These are phyloP conservation scores for Suillia variegata DNA, from an alignment of 2,888 invertebrate genomes.

Conservation along the genomic window DNA sequence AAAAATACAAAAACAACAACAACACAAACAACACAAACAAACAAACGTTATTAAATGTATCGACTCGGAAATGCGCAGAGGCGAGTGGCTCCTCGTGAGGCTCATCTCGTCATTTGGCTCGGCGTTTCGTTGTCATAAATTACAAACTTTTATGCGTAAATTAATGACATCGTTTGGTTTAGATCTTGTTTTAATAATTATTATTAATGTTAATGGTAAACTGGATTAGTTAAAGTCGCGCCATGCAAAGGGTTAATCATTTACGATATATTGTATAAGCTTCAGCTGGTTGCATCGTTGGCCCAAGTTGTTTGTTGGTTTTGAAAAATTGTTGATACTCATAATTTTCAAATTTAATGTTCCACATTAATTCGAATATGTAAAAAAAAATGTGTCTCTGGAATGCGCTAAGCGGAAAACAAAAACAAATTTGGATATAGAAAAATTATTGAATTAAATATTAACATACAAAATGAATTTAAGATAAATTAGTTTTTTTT, in stretches of 20 bases:
- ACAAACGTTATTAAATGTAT: not conserved
- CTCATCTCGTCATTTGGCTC: no score
- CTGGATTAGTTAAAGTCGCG: constrained; percentile 36
- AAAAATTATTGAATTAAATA: no score
- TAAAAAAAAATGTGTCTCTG: no score
- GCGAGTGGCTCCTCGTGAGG: not conserved
- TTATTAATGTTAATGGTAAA: constrained; percentile 47
- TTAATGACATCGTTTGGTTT: constrained; percentile 52
- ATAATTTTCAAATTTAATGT: no score
- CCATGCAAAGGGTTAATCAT: constrained; percentile 5
- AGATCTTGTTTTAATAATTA: constrained; percentile 40
- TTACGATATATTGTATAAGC: not conserved
- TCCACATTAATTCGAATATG: no score
- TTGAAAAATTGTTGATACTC: no score
- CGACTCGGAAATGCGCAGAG: not conserved
- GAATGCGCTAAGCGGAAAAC: no score
- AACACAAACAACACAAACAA: no score
- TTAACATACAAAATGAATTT: no score
- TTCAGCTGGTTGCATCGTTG: not conserved
- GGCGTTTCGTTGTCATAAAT: constrained; percentile 49
- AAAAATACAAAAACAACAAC: constrained; percentile 25
- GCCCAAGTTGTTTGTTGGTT: no score
- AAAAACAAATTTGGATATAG: no score
- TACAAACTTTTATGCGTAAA: constrained; percentile 59
- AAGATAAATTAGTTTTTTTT: no score